Percentiles rank a stretch among this genome's conserved stretches.
phyloP scores from a whole-genome alignment of 1,140 invertebrate genomes.

The Sinella curviseta region DNA sequence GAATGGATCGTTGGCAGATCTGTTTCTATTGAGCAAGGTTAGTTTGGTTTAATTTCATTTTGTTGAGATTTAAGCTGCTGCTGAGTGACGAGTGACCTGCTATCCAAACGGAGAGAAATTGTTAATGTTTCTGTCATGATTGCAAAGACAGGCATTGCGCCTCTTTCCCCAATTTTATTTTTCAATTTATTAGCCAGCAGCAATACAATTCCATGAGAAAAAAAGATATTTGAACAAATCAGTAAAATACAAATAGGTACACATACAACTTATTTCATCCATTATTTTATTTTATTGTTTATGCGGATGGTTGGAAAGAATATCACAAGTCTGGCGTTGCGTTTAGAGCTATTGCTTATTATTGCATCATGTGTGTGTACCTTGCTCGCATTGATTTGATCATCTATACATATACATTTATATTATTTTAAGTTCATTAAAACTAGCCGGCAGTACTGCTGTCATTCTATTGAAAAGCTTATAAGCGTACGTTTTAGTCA shows the following conservation, averaged over 20 bases:
- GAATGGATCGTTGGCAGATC: too few species aligned
- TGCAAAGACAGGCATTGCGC: too few species aligned
- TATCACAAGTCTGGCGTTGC: background rate
- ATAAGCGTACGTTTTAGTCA: background rate
- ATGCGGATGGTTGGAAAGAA: too few species aligned
- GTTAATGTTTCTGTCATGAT: background rate
- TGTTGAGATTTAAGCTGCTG: background rate
- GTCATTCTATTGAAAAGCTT: background rate
- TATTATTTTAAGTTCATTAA: conserved; percentile 26
- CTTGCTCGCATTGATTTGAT: too few species aligned
- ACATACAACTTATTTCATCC: too few species aligned
- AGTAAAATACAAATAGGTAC: too few species aligned
- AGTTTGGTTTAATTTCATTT: conserved; percentile 8
- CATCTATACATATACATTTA: too few species aligned
- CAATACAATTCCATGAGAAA: too few species aligned
- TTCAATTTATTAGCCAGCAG: too few species aligned
- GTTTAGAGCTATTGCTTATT: background rate
- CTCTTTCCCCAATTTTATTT: too few species aligned
- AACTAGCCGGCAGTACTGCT: background rate
- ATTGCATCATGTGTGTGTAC: too few species aligned
- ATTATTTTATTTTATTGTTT: too few species aligned
- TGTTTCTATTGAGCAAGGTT: background rate
- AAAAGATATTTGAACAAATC: background rate
- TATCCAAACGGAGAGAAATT: background rate
- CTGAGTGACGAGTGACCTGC: background rate